Conservation (phyloP, 2,113 vertebrate genomes). For the Diphyllodes magnificus region DNA sequence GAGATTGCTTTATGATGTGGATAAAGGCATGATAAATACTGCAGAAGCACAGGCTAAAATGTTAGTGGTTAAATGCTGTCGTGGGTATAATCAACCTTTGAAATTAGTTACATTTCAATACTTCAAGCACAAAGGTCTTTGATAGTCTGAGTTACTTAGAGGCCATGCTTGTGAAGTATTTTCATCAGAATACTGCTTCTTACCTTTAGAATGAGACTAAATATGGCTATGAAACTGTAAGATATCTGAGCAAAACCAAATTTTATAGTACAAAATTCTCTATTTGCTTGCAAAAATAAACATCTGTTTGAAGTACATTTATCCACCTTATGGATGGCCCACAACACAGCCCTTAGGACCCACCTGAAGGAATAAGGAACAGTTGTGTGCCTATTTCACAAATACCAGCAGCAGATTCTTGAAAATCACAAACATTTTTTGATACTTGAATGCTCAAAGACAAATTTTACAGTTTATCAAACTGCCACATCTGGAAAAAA, state of each 20-base stretch:
- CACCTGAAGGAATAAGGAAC: background rate
- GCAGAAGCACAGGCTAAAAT: background rate
- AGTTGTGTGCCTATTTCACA: background rate
- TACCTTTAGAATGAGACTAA: background rate
- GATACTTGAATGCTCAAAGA: background rate
- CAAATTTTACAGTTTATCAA: background rate
- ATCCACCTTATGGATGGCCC: background rate
- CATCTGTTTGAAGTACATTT: background rate
- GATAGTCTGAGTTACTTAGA: background rate
- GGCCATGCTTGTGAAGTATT: background rate
- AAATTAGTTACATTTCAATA: background rate
- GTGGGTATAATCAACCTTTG: background rate
- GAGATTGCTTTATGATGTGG: background rate
- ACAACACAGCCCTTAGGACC: background rate
- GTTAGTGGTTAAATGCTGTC: background rate
- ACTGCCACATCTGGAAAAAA: background rate
- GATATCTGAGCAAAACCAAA: background rate
- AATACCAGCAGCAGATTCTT: background rate
- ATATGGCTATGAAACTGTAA: background rate
- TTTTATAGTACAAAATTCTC: background rate
- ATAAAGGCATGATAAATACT: background rate
- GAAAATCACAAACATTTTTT: background rate
- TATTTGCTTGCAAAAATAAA: background rate
- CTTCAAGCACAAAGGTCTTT: background rate
- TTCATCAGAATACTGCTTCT: background rate